Evolutionary conservation across 2,797 vertebrate species (phyloP).

Genomic region (Epinephelus awoara): DNA sequence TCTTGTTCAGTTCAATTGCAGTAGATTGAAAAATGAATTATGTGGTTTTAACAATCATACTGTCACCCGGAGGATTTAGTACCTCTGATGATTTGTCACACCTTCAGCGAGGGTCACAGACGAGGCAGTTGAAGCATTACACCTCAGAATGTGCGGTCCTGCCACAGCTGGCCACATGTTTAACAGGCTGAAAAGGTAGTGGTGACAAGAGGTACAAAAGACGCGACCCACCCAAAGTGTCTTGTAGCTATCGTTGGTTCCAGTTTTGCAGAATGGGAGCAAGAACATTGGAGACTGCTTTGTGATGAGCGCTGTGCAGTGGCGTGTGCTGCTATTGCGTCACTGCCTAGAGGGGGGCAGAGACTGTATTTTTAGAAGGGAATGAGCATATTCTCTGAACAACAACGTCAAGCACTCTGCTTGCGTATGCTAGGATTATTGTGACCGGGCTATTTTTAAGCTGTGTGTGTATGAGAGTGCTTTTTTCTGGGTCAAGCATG

Average conservation of each 20-base stretch:
- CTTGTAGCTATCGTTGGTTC: background rate
- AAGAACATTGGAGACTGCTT: slow-evolving; percentile 55
- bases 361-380: slow-evolving; percentile 82
- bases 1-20: background rate
- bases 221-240: slow-evolving; percentile 2
- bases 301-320: slow-evolving; percentile 61
- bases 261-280: slow-evolving; percentile 40
- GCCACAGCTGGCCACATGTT: slow-evolving; percentile 15
- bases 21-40: background rate
- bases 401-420: slow-evolving; percentile 79
- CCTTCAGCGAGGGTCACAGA: slow-evolving; percentile 23
- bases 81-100: slow-evolving; percentile 3
- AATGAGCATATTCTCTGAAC: slow-evolving; percentile 82
- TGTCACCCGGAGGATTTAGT: slow-evolving; percentile 11
- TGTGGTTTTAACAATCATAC: background rate
- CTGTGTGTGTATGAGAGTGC: slow-evolving; percentile 49
- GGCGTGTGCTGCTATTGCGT: slow-evolving; percentile 77
- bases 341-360: slow-evolving; percentile 68
- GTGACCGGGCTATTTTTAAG: slow-evolving; percentile 82
- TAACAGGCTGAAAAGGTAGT: background rate
- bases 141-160: background rate
- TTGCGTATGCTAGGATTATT: slow-evolving; percentile 85
- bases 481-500: slow-evolving; percentile 82
- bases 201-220: slow-evolving; percentile 7
- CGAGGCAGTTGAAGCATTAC: background rate